These are phyloP conservation scores for Leptosomus discolor DNA, from an alignment of 2,113 vertebrate genomes.

Conservation along the genomic window DNA sequence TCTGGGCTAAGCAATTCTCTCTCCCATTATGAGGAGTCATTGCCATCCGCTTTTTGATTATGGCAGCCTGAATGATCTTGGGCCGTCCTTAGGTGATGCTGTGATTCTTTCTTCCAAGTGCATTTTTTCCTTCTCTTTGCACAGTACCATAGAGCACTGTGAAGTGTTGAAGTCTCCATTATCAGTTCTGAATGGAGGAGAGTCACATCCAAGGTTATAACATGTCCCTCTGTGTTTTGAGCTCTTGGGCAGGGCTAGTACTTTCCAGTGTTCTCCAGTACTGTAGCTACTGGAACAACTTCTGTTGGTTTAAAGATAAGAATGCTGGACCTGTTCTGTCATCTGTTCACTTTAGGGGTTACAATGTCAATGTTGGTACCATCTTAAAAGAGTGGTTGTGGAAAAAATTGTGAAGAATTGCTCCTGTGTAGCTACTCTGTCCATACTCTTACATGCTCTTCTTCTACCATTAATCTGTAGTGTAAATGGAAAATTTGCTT, in stretches of 20 bases:
- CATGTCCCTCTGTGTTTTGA: background rate
- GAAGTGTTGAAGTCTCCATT: constrained; percentile 19
- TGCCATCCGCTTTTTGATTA: background rate
- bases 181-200: background rate
- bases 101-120: background rate
- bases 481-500: background rate
- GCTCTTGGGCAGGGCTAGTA: background rate
- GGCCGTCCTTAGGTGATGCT: background rate
- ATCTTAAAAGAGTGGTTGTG: background rate
- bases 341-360: background rate
- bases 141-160: background rate
- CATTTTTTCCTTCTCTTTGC: background rate
- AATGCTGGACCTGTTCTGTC: background rate
- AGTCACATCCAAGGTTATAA: background rate
- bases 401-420: background rate
- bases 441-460: background rate
- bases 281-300: background rate
- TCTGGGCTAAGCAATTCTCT: constrained; percentile 19
- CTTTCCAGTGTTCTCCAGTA: background rate
- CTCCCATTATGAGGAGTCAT: background rate
- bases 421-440: background rate
- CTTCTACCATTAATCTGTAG: background rate
- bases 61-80: background rate
- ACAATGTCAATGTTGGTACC: no score
- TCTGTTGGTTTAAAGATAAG: background rate